Percentiles rank a stretch among this genome's conserved stretches.
Evolutionary conservation across 2,113 vertebrate species (phyloP).

Genomic region (Toxotes chatareus): DNA sequence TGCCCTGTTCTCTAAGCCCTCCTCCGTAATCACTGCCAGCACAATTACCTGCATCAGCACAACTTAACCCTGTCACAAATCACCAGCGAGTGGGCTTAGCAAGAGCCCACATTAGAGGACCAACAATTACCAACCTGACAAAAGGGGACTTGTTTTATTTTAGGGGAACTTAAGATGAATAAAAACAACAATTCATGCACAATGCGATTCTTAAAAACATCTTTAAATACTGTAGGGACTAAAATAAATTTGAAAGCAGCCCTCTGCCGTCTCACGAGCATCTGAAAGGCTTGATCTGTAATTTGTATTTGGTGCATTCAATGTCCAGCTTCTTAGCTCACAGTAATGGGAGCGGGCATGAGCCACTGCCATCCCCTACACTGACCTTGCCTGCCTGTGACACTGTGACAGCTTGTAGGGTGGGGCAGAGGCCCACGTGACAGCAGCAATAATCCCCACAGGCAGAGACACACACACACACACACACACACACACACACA

Average conservation of each 20-base stretch:
- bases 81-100: conserved; percentile 50
- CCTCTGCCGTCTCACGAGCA: neutral
- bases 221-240: neutral
- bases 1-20: conserved; percentile 40
- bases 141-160: conserved; percentile 1
- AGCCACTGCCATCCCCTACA: conserved; percentile 41
- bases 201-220: neutral
- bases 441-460: conserved; percentile 83
- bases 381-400: conserved; percentile 81
- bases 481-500: conserved; percentile 31
- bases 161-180: neutral
- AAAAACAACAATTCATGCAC: neutral
- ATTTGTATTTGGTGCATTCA: neutral
- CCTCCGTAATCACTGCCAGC: conserved; percentile 57
- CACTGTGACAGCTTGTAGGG: conserved; percentile 86
- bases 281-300: conserved; percentile 1
- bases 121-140: conserved; percentile 8
- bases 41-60: conserved; percentile 61
- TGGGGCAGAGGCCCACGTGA: conserved; percentile 86
- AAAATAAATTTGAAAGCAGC: neutral
- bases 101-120: conserved; percentile 20
- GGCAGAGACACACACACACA: conserved; percentile 49
- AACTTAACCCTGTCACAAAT: conserved; percentile 62
- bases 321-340: conserved; percentile 26
- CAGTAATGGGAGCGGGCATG: conserved; percentile 38